phyloP scores from a whole-genome alignment of 2,113 vertebrate genomes.

The Gallinago media region DNA sequence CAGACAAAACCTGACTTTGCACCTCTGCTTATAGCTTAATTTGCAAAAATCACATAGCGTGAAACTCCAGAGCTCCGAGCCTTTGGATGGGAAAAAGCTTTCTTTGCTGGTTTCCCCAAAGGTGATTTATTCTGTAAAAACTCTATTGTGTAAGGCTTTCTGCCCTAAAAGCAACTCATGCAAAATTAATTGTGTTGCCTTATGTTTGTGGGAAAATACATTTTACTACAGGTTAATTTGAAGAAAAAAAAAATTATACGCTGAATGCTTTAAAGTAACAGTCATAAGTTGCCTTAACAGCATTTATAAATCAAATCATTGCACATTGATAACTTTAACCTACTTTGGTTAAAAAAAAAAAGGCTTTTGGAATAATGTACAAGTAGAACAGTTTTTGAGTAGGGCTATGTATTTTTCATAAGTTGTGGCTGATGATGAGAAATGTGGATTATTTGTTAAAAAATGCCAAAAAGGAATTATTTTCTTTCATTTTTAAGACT shows the following conservation, averaged over 20 bases:
- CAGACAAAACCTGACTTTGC: background rate
- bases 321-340: background rate
- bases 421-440: background rate
- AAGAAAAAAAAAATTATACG: constrained; percentile 24
- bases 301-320: constrained; percentile 55
- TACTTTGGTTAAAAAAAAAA: background rate
- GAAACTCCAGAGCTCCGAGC: background rate
- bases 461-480: background rate
- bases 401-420: constrained; percentile 9
- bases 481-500: background rate
- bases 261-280: background rate
- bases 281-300: constrained; percentile 21
- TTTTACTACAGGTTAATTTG: constrained; percentile 53
- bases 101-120: background rate
- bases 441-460: background rate
- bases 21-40: background rate
- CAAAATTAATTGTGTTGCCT: constrained; percentile 50
- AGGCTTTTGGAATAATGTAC: constrained; percentile 7
- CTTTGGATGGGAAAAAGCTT: background rate
- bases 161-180: constrained; percentile 44
- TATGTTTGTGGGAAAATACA: constrained; percentile 35
- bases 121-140: constrained; percentile 39
- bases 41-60: background rate
- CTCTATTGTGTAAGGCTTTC: background rate
- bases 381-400: background rate